Conservation (phyloP, 2,797 vertebrate species). For the Channallabes apus region DNA sequence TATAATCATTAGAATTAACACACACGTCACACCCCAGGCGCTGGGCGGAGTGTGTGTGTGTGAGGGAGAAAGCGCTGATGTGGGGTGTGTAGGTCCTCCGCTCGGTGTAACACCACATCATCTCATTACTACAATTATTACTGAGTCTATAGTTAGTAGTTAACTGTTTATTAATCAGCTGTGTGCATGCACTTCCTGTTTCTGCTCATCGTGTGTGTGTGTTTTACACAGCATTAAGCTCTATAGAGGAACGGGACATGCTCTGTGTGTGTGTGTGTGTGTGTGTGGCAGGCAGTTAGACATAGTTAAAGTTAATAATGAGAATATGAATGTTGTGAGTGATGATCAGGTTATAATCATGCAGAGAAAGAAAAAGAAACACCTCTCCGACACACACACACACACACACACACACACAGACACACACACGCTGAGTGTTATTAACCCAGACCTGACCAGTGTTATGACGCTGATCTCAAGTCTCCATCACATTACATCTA, state of each 20-base stretch:
- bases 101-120: neutral
- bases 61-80: neutral
- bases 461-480: neutral
- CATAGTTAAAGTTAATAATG: neutral
- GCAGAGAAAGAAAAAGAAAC: neutral
- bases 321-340: conserved; percentile 2
- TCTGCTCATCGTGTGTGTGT: neutral
- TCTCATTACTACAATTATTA: neutral
- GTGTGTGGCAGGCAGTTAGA: neutral
- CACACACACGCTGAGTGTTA: conserved; percentile 1
- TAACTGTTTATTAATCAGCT: neutral
- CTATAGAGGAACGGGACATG: neutral
- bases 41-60: too few relatives aligned
- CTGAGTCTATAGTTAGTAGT: neutral
- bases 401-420: conserved; percentile 3
- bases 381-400: neutral
- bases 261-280: neutral
- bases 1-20: neutral
- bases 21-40: too few relatives aligned
- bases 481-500: neutral
- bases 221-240: neutral
- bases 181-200: neutral
- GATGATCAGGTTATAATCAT: conserved; percentile 14
- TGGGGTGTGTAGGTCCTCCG: neutral
- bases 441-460: neutral